Evolutionary conservation across 2,113 vertebrate genomes (phyloP).

Genomic region (Hydropotes inermis): DNA sequence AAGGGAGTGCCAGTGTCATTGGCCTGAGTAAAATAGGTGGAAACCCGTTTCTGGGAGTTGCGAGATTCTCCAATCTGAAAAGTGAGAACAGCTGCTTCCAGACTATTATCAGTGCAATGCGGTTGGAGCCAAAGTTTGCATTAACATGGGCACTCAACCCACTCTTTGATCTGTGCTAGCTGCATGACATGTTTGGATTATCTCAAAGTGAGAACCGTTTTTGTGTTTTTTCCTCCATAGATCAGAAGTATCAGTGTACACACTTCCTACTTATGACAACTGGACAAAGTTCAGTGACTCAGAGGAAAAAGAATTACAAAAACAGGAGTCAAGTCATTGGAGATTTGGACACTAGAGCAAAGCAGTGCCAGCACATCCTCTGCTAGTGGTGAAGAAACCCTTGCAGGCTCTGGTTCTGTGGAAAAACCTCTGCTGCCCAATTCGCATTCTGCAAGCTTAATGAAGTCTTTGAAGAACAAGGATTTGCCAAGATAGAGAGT

Average conservation of each 20-base stretch:
- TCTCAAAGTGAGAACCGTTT: not conserved
- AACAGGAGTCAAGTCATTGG: not conserved
- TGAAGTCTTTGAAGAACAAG: not conserved
- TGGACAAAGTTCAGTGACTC: not conserved
- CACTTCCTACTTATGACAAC: not conserved
- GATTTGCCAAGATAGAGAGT: not conserved
- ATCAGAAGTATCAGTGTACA: not conserved
- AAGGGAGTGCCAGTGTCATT: not conserved
- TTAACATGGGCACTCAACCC: not conserved
- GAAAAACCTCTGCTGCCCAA: not conserved
- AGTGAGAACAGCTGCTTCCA: not conserved
- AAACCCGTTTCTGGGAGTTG: not conserved
- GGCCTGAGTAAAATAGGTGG: not conserved
- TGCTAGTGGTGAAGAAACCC: not conserved
- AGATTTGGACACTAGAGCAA: not conserved
- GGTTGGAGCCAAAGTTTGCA: not conserved
- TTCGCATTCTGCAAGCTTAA: not conserved
- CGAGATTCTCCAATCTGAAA: not conserved
- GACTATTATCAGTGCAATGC: not conserved
- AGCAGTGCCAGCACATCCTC: not conserved
- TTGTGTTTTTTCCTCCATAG: not conserved
- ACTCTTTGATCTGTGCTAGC: slow-evolving; percentile 10
- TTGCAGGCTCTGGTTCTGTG: not conserved
- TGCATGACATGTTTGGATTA: not conserved
- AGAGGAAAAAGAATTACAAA: not conserved